Conservation (phyloP, 2,113 vertebrate genomes). For the Paracanthobrama guichenoti region DNA sequence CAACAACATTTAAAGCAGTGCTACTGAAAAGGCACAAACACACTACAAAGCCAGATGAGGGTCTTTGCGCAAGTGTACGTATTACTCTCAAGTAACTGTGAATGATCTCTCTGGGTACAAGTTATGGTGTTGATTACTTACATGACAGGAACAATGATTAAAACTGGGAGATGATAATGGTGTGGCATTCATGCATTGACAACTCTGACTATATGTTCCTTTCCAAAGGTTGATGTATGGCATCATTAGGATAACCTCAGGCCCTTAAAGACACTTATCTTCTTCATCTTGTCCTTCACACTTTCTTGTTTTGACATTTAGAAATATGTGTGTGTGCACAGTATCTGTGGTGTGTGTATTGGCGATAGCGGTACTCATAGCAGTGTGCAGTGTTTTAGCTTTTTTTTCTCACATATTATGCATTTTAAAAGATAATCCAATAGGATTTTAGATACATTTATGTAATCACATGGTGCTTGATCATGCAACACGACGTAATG, state of each 20-base stretch:
- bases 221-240: slow-evolving; percentile 80
- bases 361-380: neutral
- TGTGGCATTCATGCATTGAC: slow-evolving; percentile 80
- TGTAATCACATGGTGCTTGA: neutral
- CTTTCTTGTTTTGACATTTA: slow-evolving; percentile 65
- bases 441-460: neutral
- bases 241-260: slow-evolving; percentile 80
- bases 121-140: slow-evolving; percentile 79
- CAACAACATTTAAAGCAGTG: slow-evolving; percentile 72
- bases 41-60: slow-evolving; percentile 66
- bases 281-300: slow-evolving; percentile 78
- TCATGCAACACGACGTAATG: neutral
- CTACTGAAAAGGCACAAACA: slow-evolving; percentile 70
- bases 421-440: neutral
- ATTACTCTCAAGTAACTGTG: slow-evolving; percentile 59
- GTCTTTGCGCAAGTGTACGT: slow-evolving; percentile 50
- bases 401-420: neutral
- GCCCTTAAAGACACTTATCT: slow-evolving; percentile 78
- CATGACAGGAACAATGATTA: slow-evolving; percentile 81
- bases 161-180: slow-evolving; percentile 79
- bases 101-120: slow-evolving; percentile 68
- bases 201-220: slow-evolving; percentile 78
- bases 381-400: neutral
- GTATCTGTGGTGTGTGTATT: slow-evolving; percentile 44
- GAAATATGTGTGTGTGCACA: slow-evolving; percentile 52